Conservation (phyloP, 1,140 invertebrate species). For the Archivesica marissinica region DNA sequence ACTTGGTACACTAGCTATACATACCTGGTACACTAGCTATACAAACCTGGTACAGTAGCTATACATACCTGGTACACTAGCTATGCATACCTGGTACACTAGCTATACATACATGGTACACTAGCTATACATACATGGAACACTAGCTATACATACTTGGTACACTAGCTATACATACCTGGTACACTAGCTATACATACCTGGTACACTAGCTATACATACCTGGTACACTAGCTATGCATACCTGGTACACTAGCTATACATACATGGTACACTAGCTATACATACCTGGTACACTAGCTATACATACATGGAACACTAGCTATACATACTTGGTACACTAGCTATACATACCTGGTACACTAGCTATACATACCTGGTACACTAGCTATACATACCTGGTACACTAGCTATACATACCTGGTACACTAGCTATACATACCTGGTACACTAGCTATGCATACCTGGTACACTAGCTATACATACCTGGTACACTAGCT, state of each 20-base stretch:
- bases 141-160: conserved; percentile 83
- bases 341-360: conserved; percentile 96
- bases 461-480: background rate
- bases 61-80: too few relatives aligned
- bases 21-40: too few relatives aligned
- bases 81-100: too few relatives aligned
- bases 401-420: conserved; percentile 98
- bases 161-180: conserved; percentile 95
- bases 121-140: background rate
- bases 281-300: conserved; percentile 97
- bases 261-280: conserved; percentile 95
- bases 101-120: background rate
- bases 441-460: conserved; percentile 97
- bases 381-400: conserved; percentile 98
- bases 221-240: conserved; percentile 96
- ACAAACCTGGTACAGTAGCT: too few relatives aligned
- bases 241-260: conserved; percentile 96
- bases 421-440: too few relatives aligned
- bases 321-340: conserved; percentile 95
- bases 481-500: conserved; percentile 93
- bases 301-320: conserved; percentile 92
- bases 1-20: too few relatives aligned
- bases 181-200: conserved; percentile 92
- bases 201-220: conserved; percentile 96
- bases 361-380: conserved; percentile 93